phyloP scores from a whole-genome alignment of 2,797 vertebrate species.

The Menidia menidia region DNA sequence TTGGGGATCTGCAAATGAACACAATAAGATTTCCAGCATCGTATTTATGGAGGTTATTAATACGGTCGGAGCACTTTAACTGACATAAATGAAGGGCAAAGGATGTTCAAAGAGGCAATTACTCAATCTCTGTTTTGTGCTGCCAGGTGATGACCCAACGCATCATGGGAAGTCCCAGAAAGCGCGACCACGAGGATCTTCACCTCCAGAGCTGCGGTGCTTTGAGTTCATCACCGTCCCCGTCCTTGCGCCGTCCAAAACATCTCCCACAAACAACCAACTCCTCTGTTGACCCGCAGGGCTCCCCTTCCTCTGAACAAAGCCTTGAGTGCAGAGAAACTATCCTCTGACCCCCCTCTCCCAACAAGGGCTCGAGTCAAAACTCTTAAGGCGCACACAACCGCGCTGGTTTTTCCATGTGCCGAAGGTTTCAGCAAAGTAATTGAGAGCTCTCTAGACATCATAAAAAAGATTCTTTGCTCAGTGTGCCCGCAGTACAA shows the following conservation, averaged over 20 bases:
- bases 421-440: slow-evolving; percentile 48
- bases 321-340: slow-evolving; percentile 90
- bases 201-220: slow-evolving; percentile 91
- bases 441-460: slow-evolving; percentile 39
- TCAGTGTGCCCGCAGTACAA: slow-evolving; percentile 52
- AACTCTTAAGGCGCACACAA: slow-evolving; percentile 56
- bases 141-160: slow-evolving; percentile 86
- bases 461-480: slow-evolving; percentile 40
- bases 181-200: slow-evolving; percentile 83
- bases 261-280: slow-evolving; percentile 59
- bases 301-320: slow-evolving; percentile 68
- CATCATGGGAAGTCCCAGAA: slow-evolving; percentile 75
- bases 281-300: slow-evolving; percentile 53
- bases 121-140: slow-evolving; percentile 20
- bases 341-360: slow-evolving; percentile 84
- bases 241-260: slow-evolving; percentile 74
- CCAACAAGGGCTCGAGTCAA: slow-evolving; percentile 45
- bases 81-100: neutral
- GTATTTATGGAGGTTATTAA: neutral
- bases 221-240: slow-evolving; percentile 83
- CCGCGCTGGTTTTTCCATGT: slow-evolving; percentile 45
- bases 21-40: too few relatives aligned
- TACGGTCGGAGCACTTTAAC: neutral
- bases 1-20: neutral
- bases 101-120: neutral